phyloP scores from a whole-genome alignment of 2,888 invertebrate genomes.

The Patella caerulea region DNA sequence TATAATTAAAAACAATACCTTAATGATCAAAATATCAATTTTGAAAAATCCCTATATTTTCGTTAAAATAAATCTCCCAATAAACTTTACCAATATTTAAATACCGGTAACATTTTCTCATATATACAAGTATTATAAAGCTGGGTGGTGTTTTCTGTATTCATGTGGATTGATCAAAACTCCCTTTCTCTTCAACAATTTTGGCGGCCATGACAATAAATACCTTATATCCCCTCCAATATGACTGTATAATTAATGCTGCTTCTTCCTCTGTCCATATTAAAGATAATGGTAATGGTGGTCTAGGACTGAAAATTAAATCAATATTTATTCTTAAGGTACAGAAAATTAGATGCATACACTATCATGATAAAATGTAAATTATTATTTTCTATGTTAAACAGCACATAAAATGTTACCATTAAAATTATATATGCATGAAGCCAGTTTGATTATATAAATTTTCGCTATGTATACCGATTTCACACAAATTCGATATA shows the following conservation, averaged over 20 bases:
- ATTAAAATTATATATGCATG: background rate
- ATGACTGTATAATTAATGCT: constrained; percentile 67
- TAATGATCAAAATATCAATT: too few species aligned
- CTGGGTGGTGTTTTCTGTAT: background rate
- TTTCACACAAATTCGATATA: too few species aligned
- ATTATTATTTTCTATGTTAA: background rate
- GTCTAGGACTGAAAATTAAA: constrained; percentile 62
- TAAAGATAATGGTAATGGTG: constrained; percentile 69
- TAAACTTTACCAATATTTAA: background rate
- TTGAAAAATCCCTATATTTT: too few species aligned
- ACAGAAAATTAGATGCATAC: too few species aligned
- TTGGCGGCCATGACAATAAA: background rate
- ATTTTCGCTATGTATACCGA: too few species aligned
- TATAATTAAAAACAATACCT: too few species aligned
- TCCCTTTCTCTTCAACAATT: too few species aligned
- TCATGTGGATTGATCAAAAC: too few species aligned
- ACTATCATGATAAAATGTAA: too few species aligned
- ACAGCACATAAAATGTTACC: background rate
- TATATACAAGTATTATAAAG: constrained; percentile 12
- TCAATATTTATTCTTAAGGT: too few species aligned
- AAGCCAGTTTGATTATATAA: too few species aligned
- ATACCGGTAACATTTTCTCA: background rate
- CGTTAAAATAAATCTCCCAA: too few species aligned
- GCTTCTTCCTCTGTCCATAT: constrained; percentile 71
- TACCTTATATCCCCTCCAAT: constrained; percentile 70